Evolutionary conservation across 2,797 vertebrate genomes (phyloP), one percentile per base, ranked within the genome.

Genomic region (Ctenosaura bakeri): DNA sequence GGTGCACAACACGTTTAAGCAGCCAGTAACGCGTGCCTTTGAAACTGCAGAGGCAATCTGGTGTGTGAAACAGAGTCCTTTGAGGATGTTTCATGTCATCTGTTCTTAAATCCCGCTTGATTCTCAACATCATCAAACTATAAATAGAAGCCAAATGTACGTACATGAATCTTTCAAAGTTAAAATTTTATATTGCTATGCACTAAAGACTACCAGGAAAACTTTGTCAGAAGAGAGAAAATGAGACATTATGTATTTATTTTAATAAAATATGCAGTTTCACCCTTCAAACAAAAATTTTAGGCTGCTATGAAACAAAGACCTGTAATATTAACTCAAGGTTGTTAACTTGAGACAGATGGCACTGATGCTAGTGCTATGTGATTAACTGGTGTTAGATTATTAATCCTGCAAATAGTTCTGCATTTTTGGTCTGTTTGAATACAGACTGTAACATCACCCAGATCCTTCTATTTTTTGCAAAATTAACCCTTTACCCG

Each of bases 41-140:
- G 93, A 92, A 90, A 80, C 83, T 88, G 42, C 74, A 89, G 76
- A 87, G 42, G 90, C 62, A 92, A 89, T 92, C 89, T 91, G 92
- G 78, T 91, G 78, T 92, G 92, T 92, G 93, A 95, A 94, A 90
- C 79, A 46, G 56, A 24, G 88, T 86, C 91, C 90, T 92, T 92
- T 74, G 69, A 89, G 93, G 94, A 81, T 92, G 62, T 85, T 3
- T 93, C 87, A 86, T 69, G 59, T 82, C 69, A 82, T 89, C 83
- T 9, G 59, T 29, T 93, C 95, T 56, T 88, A 89, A 92, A 81
- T 85, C 85, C 89, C 89, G 86, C 87, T 0, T 87, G 0, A 90
- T 90, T 94, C 93, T 88, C 84, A 92, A 62, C 86, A 22, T 80
- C 77, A 84, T 81, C 56, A 82, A 83, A 83, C 86, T 88, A 89